Evolutionary conservation across 2,888 invertebrate genomes (phyloP).

Genomic region (Creontiades dilutus): DNA sequence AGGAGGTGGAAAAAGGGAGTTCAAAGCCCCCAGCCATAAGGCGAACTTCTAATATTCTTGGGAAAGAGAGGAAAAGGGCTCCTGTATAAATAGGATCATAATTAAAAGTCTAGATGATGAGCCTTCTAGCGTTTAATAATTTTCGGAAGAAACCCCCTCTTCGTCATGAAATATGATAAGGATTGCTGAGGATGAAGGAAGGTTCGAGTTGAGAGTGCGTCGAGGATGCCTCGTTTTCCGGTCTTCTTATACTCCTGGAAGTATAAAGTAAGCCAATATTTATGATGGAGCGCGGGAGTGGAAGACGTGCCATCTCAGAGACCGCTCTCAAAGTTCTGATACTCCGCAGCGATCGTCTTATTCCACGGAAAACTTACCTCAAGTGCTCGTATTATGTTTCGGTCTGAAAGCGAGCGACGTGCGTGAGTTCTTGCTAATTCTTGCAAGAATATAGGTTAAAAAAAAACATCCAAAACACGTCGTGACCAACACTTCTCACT

Average conservation of each 20-base stretch:
- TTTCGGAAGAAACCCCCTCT: background rate
- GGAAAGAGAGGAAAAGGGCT: constrained; percentile 6
- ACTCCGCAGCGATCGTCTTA: background rate
- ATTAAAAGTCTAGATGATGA: constrained; percentile 61
- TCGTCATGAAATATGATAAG: constrained; percentile 18
- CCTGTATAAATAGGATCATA: constrained; percentile 59
- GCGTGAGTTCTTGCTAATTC: too few relatives aligned
- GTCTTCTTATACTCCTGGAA: background rate
- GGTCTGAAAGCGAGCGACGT: too few relatives aligned
- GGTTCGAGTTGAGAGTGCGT: background rate
- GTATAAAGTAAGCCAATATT: constrained; percentile 17
- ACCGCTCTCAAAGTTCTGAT: background rate
- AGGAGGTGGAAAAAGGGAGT: constrained; percentile 29
- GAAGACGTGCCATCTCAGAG: background rate
- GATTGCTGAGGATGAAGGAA: background rate
- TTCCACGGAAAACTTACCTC: background rate
- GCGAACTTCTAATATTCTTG: constrained; percentile 39
- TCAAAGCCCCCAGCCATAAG: background rate
- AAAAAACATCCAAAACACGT: too few relatives aligned
- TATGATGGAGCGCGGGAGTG: background rate
- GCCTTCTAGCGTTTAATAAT: constrained; percentile 36
- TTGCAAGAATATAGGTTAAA: too few relatives aligned
- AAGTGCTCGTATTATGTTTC: too few relatives aligned
- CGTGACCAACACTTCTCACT: too few relatives aligned
- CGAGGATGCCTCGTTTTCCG: background rate